Evolutionary conservation across 1,140 invertebrate species (phyloP).

Genomic region (Antheraea mylitta): DNA sequence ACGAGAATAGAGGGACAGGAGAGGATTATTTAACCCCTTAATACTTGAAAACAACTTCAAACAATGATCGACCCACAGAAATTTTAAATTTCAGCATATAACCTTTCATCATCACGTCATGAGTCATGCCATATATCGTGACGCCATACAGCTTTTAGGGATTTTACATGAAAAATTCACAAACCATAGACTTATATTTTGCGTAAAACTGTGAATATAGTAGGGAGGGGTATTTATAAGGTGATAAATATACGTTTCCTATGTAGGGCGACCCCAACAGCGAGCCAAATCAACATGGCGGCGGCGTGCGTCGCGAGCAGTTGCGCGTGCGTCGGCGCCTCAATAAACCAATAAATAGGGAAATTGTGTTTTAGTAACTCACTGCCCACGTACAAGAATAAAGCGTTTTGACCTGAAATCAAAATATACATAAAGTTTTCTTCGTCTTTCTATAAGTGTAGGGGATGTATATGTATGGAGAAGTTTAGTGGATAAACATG

Average conservation of each 20-base stretch:
- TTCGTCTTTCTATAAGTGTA: no score
- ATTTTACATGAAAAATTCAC: no score
- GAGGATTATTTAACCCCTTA: no score
- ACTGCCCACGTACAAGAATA: slow-evolving; percentile 90
- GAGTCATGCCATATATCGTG: no score
- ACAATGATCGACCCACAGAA: no score
- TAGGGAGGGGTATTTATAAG: slow-evolving; percentile 65
- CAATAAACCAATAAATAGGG: slow-evolving; percentile 84
- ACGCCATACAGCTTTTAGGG: no score
- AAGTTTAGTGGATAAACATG: no score
- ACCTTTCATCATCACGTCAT: no score
- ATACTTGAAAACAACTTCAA: no score
- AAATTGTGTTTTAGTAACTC: slow-evolving; percentile 86
- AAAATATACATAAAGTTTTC: neutral
- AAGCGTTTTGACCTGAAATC: slow-evolving; percentile 86
- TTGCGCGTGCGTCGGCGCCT: slow-evolving; percentile 83
- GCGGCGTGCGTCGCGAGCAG: slow-evolving; percentile 86
- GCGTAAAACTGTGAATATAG: neutral
- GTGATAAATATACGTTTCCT: slow-evolving; percentile 86
- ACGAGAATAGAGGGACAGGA: no score
- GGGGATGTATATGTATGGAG: no score
- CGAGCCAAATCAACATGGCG: slow-evolving; percentile 86
- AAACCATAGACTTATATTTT: neutral
- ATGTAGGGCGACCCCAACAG: slow-evolving; percentile 86
- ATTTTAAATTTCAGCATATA: no score